Evolutionary conservation across 2,888 invertebrate genomes (phyloP), one percentile per base, ranked within the genome.

Genomic region (Osmoderma eremita): DNA sequence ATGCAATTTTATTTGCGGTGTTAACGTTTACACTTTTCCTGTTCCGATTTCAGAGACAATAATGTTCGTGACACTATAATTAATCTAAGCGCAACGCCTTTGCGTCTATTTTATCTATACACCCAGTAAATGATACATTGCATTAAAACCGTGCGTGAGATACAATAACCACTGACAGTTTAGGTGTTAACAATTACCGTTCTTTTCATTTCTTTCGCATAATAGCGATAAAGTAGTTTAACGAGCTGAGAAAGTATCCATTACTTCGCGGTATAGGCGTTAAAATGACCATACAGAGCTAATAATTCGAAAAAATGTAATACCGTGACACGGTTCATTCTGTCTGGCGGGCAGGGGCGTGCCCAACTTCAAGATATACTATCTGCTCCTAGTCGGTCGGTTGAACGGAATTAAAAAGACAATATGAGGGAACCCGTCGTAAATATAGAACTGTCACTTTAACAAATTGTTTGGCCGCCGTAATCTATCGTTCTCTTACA

Each of bases 391-490:
- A 30, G 30, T 4, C 30, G 17, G 36, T 39, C 17, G 15, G 42
- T 17, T 18, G 38, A 17, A n/a, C 17, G 53, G 38, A 38, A 30
- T 54, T 39, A 38, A 39, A 39, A 38, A 17, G 17, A 38, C 38
- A 62, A 62, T 38, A 49, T 62, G 3, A 62, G 49, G 49, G 49
- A 45, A 36, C 8, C 17, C 1, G 49, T 3, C 62, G 36, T 49
- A 62, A 62, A 62, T 62, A 49, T 62, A 49, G 62, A 62, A 49
- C 36, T 49, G 62, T 48, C 62, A 62, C 18, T 49, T 62, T 49
- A 62, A 62, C 49, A 49, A 62, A 49, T 49, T 49, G 36, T 38
- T 48, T 48, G 49, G 39, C 17, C 38, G 38, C 17, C 18, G 18
- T 38, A 39, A 38, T 10, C 36, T 30, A 30, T 5, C 30, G 30